Evolutionary conservation across 1,140 invertebrate species (phyloP).

Genomic region (Papilio machaon): DNA sequence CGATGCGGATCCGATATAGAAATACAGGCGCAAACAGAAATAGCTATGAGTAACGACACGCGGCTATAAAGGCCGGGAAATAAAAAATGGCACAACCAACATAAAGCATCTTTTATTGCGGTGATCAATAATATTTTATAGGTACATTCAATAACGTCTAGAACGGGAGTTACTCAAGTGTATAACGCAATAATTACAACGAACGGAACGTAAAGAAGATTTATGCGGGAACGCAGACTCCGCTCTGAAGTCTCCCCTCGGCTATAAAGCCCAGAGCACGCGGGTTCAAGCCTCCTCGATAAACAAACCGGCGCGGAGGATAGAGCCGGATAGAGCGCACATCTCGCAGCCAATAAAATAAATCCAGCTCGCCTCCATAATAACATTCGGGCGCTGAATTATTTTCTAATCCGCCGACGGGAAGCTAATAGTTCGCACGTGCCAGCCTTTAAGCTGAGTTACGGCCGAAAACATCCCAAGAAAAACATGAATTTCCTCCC

Average conservation of each 20-base stretch:
- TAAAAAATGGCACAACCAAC: slow-evolving; percentile 62
- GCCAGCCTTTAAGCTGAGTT: slow-evolving; percentile 71
- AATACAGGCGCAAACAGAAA: slow-evolving; percentile 53
- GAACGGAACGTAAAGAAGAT: slow-evolving; percentile 71
- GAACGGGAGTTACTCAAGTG: slow-evolving; percentile 64
- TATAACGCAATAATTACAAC: slow-evolving; percentile 76
- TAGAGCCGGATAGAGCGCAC: slow-evolving; percentile 75
- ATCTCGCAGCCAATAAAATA: slow-evolving; percentile 78
- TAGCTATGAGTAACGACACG: slow-evolving; percentile 54
- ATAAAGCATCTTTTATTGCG: slow-evolving; percentile 76
- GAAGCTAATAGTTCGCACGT: slow-evolving; percentile 80
- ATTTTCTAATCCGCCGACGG: slow-evolving; percentile 78
- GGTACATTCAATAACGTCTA: slow-evolving; percentile 75
- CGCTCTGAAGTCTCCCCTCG: slow-evolving; percentile 49
- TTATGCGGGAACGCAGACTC: slow-evolving; percentile 66
- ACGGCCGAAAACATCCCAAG: slow-evolving; percentile 74
- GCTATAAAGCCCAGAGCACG: slow-evolving; percentile 71
- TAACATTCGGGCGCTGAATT: slow-evolving; percentile 79
- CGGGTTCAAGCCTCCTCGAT: slow-evolving; percentile 63
- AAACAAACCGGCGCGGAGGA: slow-evolving; percentile 74
- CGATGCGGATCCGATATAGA: slow-evolving; percentile 36
- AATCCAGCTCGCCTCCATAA: slow-evolving; percentile 75
- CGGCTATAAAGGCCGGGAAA: slow-evolving; percentile 59
- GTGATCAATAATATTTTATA: slow-evolving; percentile 78
- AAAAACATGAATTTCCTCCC: slow-evolving; percentile 78